phyloP scores from a whole-genome alignment of 2,113 vertebrate species.

The Channa maculata region DNA sequence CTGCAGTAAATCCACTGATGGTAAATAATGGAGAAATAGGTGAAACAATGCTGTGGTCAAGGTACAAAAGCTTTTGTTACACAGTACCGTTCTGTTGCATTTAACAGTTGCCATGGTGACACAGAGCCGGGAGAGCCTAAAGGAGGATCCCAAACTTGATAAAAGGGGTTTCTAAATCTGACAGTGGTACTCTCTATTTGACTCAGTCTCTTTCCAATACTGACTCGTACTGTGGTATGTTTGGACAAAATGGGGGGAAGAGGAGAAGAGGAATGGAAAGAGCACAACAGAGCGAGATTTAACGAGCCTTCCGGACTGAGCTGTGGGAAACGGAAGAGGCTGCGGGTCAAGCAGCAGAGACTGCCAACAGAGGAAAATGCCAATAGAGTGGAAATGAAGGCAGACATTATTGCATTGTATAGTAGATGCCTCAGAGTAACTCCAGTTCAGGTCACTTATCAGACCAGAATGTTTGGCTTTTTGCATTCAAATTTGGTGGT shows the following conservation, averaged over 20 bases:
- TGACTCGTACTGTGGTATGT: constrained; percentile 24
- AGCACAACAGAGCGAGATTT: constrained; percentile 34
- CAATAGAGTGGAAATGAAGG: constrained; percentile 53
- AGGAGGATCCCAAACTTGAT: constrained; percentile 66
- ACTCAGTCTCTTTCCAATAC: constrained; percentile 36
- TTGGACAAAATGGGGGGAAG: constrained; percentile 33
- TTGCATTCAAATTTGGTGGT: constrained; percentile 14
- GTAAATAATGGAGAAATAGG: constrained; percentile 33
- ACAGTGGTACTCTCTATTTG: constrained; percentile 47
- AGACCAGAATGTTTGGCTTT: constrained; percentile 13
- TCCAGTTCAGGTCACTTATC: constrained; percentile 44
- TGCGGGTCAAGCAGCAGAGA: constrained; percentile 39
- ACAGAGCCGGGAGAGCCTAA: constrained; percentile 45
- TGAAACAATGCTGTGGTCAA: constrained; percentile 32
- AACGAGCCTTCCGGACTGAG: constrained; percentile 62
- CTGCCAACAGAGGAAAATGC: constrained; percentile 69
- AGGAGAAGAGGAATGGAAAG: constrained; percentile 15
- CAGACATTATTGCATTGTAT: constrained; percentile 40
- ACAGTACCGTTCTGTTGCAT: constrained; percentile 32
- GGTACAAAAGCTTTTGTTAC: constrained; percentile 73
- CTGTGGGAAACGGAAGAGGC: constrained; percentile 64
- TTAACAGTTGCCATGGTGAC: constrained; percentile 74
- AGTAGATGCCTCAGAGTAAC: constrained; percentile 24
- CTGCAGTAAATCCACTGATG: constrained; percentile 10
- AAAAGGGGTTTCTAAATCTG: constrained; percentile 60